These are phyloP conservation scores for Drosophila nigritarsus DNA, from an alignment of 2,888 invertebrate species.

Conservation along the genomic window DNA sequence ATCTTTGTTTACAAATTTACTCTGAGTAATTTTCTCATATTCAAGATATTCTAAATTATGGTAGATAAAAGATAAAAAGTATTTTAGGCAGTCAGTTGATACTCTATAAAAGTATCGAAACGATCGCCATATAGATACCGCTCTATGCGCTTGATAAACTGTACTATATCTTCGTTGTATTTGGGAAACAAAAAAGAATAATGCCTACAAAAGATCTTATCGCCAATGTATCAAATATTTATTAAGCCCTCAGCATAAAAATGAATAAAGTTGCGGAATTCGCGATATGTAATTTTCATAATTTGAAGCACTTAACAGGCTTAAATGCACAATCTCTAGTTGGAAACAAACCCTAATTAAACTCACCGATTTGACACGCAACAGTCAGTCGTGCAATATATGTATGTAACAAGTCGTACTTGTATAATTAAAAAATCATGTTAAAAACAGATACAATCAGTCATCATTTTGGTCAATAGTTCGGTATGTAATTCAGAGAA, in stretches of 20 bases:
- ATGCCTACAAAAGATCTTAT: conserved; percentile 4
- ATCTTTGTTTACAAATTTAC: neutral
- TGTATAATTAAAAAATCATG: neutral
- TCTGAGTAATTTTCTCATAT: neutral
- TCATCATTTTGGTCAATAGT: neutral
- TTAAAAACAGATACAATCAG: neutral
- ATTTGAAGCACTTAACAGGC: neutral
- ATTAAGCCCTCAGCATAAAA: neutral
- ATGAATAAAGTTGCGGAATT: neutral
- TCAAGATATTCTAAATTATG: conserved; percentile 7
- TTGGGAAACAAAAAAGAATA: conserved; percentile 13
- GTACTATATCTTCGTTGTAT: conserved; percentile 40
- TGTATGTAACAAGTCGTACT: neutral
- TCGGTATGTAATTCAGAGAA: neutral
- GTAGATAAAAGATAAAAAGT: conserved; percentile 30
- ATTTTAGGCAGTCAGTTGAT: conserved; percentile 3
- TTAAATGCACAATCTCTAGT: neutral
- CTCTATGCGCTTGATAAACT: conserved; percentile 21
- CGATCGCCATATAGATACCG: conserved; percentile 59
- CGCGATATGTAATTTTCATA: neutral
- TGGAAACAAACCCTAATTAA: neutral
- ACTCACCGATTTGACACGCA: neutral
- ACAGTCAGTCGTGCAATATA: neutral
- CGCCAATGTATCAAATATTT: neutral
- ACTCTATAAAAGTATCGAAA: conserved; percentile 48